These are phyloP conservation scores for Xenopus petersii DNA, from an alignment of 2,797 vertebrate species.

Conservation along the genomic window DNA sequence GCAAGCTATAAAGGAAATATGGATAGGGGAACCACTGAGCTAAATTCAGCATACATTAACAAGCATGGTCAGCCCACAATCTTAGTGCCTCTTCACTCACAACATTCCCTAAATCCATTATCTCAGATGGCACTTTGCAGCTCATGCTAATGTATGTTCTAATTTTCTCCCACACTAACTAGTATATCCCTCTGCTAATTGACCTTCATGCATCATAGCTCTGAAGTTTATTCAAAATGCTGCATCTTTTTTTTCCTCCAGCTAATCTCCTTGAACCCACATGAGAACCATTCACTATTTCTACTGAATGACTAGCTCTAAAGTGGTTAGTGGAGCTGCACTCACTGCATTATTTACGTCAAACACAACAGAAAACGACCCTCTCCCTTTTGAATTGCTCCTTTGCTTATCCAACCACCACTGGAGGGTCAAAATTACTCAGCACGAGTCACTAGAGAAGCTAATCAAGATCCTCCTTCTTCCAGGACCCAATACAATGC, in stretches of 20 bases:
- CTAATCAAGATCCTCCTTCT: too few species aligned
- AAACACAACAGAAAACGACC: neutral
- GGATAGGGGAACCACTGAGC: too few species aligned
- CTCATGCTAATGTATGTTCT: slow-evolving; percentile 35
- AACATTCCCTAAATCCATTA: slow-evolving; percentile 37
- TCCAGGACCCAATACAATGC: too few species aligned
- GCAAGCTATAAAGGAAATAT: too few species aligned
- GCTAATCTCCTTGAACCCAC: slow-evolving; percentile 18
- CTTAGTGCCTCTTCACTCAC: neutral
- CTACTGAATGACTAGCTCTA: neutral
- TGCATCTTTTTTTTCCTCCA: slow-evolving; percentile 13
- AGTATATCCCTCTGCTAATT: slow-evolving; percentile 41
- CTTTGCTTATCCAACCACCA: neutral
- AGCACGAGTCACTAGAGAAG: neutral
- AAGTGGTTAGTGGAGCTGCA: neutral
- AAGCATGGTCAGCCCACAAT: neutral
- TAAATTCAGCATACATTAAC: too few species aligned
- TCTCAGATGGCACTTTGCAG: slow-evolving; percentile 33
- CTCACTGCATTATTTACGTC: neutral
- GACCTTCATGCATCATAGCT: slow-evolving; percentile 38
- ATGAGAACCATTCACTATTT: neutral
- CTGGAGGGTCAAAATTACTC: neutral
- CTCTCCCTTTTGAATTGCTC: neutral
- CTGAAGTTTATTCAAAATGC: slow-evolving; percentile 30
- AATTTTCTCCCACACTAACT: slow-evolving; percentile 28